Evolutionary conservation across 1,140 invertebrate genomes (phyloP), one percentile per base, ranked within the genome.

Genomic region (Drosophila quadrilineata): DNA sequence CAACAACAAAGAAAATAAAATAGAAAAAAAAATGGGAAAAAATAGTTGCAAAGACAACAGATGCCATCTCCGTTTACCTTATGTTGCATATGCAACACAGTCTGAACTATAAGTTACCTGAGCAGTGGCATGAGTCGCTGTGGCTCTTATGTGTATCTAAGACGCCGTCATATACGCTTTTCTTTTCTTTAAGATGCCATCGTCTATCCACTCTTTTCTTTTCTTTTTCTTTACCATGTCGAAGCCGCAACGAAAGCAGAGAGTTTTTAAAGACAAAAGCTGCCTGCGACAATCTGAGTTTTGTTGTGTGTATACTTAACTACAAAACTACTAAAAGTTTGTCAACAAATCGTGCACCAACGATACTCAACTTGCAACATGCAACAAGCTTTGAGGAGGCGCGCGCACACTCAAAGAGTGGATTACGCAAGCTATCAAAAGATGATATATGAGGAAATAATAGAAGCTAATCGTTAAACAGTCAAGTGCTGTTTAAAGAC

Each of bases 301-400:
- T n/a, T n/a, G n/a, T n/a, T n/a, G n/a, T n/a, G 65, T 75, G 71
- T 71, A 57, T 72, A 77, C 74, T 77, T 77, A 77, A n/a, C n/a
- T n/a, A n/a, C 33, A 35, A 49, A 31, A 24, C 2, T 22, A 22
- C 4, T 14, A 14, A 16, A 16, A 12, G 10, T n/a, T n/a, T n/a
- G n/a, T n/a, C 22, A 26, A 17, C 38, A 38, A 19, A 14, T n/a
- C 19, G 19, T 41, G 19, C n/a, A 4, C 4, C 38, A 40, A 40
- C 17, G 8, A n/a, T n/a, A n/a, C 8, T 17, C 38, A 33, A 17
- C 16, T 6, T 50, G 28, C 17, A 50, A 22, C 29, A 17, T 22
- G 17, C 31, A 22, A 16, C 28, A n/a, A n/a, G 28, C 24, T 5
- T 50, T 12, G 48, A 28, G 35, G 48, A 50, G 17, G 21, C 19